Evolutionary conservation across 2,797 vertebrate species (phyloP).

Genomic region (Hydrophis major): DNA sequence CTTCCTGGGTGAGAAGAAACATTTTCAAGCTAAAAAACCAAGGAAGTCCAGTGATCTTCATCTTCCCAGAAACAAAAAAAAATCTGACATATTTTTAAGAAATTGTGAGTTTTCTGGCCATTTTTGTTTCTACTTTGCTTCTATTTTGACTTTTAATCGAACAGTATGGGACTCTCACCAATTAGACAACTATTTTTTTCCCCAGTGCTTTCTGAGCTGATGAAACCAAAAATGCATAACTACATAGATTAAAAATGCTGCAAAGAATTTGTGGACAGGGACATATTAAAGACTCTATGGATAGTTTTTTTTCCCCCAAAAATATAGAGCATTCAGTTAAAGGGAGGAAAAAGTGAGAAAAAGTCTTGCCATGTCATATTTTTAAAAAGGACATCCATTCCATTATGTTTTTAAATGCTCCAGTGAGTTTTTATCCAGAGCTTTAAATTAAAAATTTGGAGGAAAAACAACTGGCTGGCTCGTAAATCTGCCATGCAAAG

Average conservation of each 20-base stretch:
- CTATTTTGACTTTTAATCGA: neutral
- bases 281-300: neutral
- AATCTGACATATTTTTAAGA: neutral
- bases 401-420: neutral
- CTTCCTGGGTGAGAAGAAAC: neutral
- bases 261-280: neutral
- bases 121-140: neutral
- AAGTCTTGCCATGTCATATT: neutral
- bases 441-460: neutral
- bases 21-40: too few relatives aligned
- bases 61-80: neutral
- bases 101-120: neutral
- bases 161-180: neutral
- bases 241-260: neutral
- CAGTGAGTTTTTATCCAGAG: neutral
- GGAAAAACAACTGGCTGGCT: neutral
- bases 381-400: neutral
- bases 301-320: rapidly evolving
- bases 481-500: neutral
- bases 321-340: neutral
- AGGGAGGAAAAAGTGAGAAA: neutral
- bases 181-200: neutral
- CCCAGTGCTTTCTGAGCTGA: neutral
- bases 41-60: neutral
- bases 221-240: neutral